phyloP scores from a whole-genome alignment of 2,113 vertebrate species.

The Epinephelus moara region DNA sequence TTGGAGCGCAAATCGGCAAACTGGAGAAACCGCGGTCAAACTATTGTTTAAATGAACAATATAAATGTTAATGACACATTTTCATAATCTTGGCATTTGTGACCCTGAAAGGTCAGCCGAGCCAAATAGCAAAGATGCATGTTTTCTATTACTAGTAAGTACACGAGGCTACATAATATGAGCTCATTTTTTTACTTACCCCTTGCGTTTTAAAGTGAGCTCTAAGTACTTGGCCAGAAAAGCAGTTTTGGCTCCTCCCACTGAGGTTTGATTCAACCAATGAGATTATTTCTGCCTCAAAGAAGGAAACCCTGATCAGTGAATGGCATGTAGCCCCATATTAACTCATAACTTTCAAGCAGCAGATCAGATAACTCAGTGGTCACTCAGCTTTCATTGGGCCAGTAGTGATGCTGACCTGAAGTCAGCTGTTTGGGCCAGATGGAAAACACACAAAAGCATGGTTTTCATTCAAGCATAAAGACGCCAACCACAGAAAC shows the following conservation, averaged over 20 bases:
- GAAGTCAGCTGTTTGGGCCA: background rate
- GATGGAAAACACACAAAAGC: constrained; percentile 2
- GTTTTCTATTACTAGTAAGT: constrained; percentile 47
- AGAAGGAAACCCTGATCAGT: background rate
- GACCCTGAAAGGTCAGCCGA: constrained; percentile 39
- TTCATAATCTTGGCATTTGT: constrained; percentile 14
- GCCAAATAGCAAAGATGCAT: constrained; percentile 34
- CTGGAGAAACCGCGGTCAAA: constrained; percentile 6
- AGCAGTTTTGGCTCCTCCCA: background rate
- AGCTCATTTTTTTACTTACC: background rate
- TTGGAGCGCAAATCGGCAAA: constrained; percentile 25
- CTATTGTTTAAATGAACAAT: constrained; percentile 37
- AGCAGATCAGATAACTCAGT: constrained; percentile 4
- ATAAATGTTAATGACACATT: constrained; percentile 48
- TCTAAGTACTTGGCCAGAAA: background rate
- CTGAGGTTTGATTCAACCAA: constrained; percentile 10
- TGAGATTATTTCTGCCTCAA: constrained; percentile 1
- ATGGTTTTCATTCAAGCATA: background rate
- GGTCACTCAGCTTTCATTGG: background rate
- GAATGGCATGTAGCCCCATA: too few relatives aligned
- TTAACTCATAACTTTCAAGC: background rate
- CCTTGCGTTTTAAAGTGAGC: background rate
- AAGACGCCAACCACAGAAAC: constrained; percentile 24
- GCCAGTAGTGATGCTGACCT: constrained; percentile 2
- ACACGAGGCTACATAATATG: constrained; percentile 1